Evolutionary conservation across 2,888 invertebrate genomes (phyloP).

Genomic region (Drosophila anomalipes): DNA sequence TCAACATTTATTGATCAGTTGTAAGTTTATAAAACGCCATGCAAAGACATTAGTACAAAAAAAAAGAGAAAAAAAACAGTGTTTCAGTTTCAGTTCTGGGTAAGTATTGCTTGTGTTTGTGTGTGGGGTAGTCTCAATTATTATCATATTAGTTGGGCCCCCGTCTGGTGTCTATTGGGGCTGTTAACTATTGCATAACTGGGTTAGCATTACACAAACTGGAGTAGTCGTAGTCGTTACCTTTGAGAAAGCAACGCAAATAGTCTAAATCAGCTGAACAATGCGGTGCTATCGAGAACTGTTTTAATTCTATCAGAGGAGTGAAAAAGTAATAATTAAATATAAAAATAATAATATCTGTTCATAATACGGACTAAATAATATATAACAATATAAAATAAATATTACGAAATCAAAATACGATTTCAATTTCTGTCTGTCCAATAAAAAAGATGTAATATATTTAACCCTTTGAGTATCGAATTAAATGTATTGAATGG

Average conservation of each 20-base stretch:
- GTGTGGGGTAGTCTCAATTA: slow-evolving; percentile 16
- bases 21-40: slow-evolving; percentile 35
- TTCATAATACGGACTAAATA: neutral
- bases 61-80: slow-evolving; percentile 4
- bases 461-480: neutral
- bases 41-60: slow-evolving; percentile 49
- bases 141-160: slow-evolving; percentile 39
- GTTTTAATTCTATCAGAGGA: slow-evolving; percentile 76
- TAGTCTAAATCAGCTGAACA: slow-evolving; percentile 85
- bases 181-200: slow-evolving; percentile 51
- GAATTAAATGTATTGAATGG: neutral
- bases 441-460: neutral
- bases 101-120: slow-evolving; percentile 3
- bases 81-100: slow-evolving; percentile 4
- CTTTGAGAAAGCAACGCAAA: slow-evolving; percentile 85
- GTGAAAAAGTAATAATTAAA: slow-evolving; percentile 13
- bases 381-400: neutral
- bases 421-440: neutral
- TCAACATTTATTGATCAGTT: slow-evolving; percentile 26
- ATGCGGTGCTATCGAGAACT: slow-evolving; percentile 84
- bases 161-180: slow-evolving; percentile 16
- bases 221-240: slow-evolving; percentile 70
- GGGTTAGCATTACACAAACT: slow-evolving; percentile 56
- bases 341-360: slow-evolving; percentile 10
- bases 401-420: neutral